Base-by-base conservation (phyloP, 2,113 vertebrate species). In the Sylvietta virens region DNA sequence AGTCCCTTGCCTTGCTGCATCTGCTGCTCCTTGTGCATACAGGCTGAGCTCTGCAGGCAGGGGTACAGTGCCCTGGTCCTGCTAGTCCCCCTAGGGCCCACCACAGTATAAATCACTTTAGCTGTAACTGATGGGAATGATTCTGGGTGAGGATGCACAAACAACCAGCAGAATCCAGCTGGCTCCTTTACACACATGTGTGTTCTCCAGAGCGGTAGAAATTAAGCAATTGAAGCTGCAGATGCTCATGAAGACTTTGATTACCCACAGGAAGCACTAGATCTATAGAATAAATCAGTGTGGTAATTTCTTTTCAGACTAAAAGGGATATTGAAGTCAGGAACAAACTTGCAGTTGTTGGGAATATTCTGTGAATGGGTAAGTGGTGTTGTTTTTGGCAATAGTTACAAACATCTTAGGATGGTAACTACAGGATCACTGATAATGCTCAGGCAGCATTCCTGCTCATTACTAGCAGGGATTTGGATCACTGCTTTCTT, bases 331-430 rank as follows among this genome's bases (percentile, higher is more conserved):
- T 91, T 91, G 90, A 93, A 95, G 94, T 91, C 94, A 95, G 92
- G 84, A 94, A 91, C 66, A 82, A 94, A 95, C 95, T 95, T 95
- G 94, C 87, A 94, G 81, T 95, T 67, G 62, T 85, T 76, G 90
- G 84, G 85, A 95, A 80, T 94, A 70, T 47, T 87, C 60, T 88
- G 47, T 86, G 94, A 90, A 65, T 86, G 88, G 86, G 74, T 77
- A 56, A 77, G 74, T n/a, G 51, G 31, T 95, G 95, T 79, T 96
- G 73, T 57, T 95, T 87, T 94, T 96, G 93, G 84, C 91, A 87
- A 72, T 57, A 67, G 78, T 82, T 96, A 67, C 16, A 90, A 92
- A 54, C 67, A 26, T 92, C 64, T 88, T 83, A 56, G 94, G 86
- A 73, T 90, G 80, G 94, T 81, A 93, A 54, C 88, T 86, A 71